Evolutionary conservation across 2,888 invertebrate species (phyloP), one percentile per base, ranked within the genome.

Genomic region (Cremastinae sp.): DNA sequence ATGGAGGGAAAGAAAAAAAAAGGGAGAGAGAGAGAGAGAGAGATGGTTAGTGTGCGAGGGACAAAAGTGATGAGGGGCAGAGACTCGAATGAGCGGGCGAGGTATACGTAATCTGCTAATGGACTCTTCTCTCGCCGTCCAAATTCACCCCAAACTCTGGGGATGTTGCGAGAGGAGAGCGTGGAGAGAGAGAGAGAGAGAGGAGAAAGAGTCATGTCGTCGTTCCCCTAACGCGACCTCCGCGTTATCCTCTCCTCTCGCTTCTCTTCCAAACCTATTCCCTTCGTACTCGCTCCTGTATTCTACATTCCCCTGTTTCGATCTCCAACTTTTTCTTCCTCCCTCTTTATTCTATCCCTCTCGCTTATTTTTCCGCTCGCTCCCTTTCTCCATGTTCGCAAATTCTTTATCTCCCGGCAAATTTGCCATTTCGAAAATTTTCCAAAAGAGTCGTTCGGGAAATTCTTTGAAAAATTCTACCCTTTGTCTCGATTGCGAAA

Each of bases 41-140:
- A 8, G 59, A n/a, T 56, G 45, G 68, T 3, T 22, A 28, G 41
- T 54, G 28, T 47, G 66, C 34, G 38, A 61, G 16, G 45, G 20
- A 20, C 18, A 38, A 41, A 41, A 59, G 47, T 8, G 51, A 58
- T 14, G 10, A 12, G 28, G 54, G 38, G 56, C 10, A 36, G 65
- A 9, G 28, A 18, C 16, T 47, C 56, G n/a, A 59, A n/a, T 56
- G 45, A 64, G 81, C 75, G 81, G 78, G 78, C 80, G 82, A 87
- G 83, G 51, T 61, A 69, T 86, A 87, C 87, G 89, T 89, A 89
- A 89, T 89, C 89, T 89, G 89, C 89, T 89, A 89, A 89, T 89
- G 89, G 89, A 89, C 88, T 88, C 83, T 79, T 88, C 83, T 79
- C 78, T 74, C 74, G 78, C 79, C 75, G 75, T 74, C 76, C 79